Base-by-base conservation (phyloP, 2,888 invertebrate species). In the Thumatha senex region DNA sequence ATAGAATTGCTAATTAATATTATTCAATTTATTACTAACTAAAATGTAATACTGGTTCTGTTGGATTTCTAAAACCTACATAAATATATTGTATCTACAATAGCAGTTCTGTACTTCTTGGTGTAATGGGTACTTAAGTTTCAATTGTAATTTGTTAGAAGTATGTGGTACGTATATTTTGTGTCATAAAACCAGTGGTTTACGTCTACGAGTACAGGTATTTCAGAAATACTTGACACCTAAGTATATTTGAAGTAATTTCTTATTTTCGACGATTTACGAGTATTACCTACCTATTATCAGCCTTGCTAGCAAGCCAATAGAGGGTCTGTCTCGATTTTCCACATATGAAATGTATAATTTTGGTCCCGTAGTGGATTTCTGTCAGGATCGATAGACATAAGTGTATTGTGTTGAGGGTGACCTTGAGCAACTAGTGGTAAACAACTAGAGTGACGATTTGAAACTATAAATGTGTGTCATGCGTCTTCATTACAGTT, bases 41-140 rank as follows among this genome's bases (percentile, higher is more conserved):
- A 48, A 46, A 57, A 61, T 54, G 53, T 68, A 68, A 68, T 68
- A 68, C 67, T 68, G 67, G 52, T 67, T 61, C 40, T 59, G 45
- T 54, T 61, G 51, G 39, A 33, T 50, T 46, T 51, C 48, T 63
- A 59, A 39, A 43, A 57, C 40, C 54, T 61, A 62, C 13, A 53
- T 46, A 42, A 38, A n/a, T 15, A 47, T 24, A 1, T 15, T 12
- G 12, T 31, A 31, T 31, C 3, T n/a, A 36, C 38, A 44, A 30
- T 34, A 38, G 30, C 33, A 40, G 7, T 40, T 40, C 18, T 46
- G 34, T 43, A 14, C 29, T 42, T 36, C 35, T 38, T 24, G 24
- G 24, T 15, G 31, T 8, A 7, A 14, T 29, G 8, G 2, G 15
- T 38, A 24, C 24, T 41, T 41, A 30, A 13, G 15, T 36, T 33